Base-by-base conservation (phyloP, 2,888 invertebrate species). In the Temnothorax ravouxi region DNA sequence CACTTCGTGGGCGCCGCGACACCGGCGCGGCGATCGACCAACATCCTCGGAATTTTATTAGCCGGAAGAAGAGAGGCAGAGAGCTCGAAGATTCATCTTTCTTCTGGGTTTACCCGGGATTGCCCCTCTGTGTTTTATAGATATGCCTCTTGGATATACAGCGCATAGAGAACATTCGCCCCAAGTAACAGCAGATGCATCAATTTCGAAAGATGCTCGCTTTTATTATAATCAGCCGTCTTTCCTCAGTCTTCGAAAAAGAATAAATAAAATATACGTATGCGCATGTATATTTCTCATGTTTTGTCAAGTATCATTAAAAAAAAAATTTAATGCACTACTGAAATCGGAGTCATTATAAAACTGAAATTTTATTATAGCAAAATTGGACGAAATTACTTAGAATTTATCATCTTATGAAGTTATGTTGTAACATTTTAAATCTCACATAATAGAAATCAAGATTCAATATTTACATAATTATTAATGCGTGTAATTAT, bases 11-110 rank as follows among this genome's bases (percentile, higher is more conserved):
- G 62, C 67, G 75, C 64, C 61, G 59, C 50, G 76, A 67, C 75
- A 67, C 21, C 47, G 15, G 61, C 72, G 25, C 59, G 8, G 59
- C 61, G 69, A 72, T 83, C 76, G 75, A 52, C 83, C 85, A 81
- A 88, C 86, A 84, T 66, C 80, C 84, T 54, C 76, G 80, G 89
- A 91, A 91, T 92, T 93, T 93, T 93, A 93, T 93, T 92, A 92
- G 88, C 86, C 88, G 88, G 91, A 92, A 91, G 89, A 72, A 56
- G 38, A 38, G 69, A 74, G 47, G 15, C 50, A 11, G 38, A 44
- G 41, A 47, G 29, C 38, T 56, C 74, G 76, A 50, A 75, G 44
- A 71, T 79, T 59, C 79, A 62, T 67, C 64, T 61, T 11, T 34
- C 61, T 69, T 50, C 67, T 38, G 44, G 25, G 41, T 56, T 79